Percentiles rank a stretch among this genome's conserved stretches.
These are phyloP conservation scores for Sphyrna mokarran DNA, from an alignment of 2,113 vertebrate genomes.

Conservation along the genomic window DNA sequence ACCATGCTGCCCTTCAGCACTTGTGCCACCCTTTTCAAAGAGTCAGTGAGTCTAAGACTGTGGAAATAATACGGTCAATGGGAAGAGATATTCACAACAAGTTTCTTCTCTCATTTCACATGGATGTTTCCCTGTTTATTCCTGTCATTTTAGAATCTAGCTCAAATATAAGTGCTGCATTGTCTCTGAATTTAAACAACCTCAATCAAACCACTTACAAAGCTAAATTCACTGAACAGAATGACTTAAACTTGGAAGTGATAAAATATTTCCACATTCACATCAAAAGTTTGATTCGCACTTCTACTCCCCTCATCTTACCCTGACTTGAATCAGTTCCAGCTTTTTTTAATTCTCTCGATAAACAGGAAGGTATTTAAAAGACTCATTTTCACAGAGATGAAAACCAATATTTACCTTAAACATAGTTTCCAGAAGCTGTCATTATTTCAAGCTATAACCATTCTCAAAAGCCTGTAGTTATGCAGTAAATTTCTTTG, in stretches of 20 bases:
- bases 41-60: background rate
- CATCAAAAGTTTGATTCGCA: background rate
- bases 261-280: background rate
- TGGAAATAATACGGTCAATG: background rate
- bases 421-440: constrained; percentile 18
- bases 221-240: background rate
- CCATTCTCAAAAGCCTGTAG: background rate
- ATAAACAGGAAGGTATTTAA: background rate
- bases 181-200: background rate
- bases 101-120: background rate
- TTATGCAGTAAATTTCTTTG: background rate
- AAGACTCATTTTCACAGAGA: background rate
- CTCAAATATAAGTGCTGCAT: background rate
- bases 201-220: background rate
- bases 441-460: constrained; percentile 11
- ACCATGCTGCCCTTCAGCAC: too few species aligned
- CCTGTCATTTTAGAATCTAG: background rate
- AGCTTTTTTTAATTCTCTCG: background rate
- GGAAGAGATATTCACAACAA: background rate
- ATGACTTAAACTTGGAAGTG: background rate
- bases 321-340: background rate
- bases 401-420: background rate
- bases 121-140: background rate
- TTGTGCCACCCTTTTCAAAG: background rate
- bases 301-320: background rate